These are phyloP conservation scores for Acleris emargana DNA, from an alignment of 2,888 invertebrate species.

Conservation along the genomic window DNA sequence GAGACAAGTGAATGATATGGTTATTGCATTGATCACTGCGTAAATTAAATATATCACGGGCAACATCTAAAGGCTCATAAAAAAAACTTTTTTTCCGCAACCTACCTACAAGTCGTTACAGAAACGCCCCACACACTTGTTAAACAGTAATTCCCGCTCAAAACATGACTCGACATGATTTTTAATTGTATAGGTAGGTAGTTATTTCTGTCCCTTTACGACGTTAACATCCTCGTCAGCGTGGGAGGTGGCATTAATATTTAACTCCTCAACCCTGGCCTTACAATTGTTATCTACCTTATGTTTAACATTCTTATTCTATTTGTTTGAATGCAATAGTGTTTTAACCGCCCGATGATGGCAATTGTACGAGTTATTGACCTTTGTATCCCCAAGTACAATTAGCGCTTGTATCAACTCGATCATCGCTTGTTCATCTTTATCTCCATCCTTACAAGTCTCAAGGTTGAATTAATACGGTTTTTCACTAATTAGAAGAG, in stretches of 20 bases:
- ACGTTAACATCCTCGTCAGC: background rate
- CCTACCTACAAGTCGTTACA: no score
- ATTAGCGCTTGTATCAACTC: background rate
- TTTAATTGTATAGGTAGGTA: background rate
- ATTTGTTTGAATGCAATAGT: no score
- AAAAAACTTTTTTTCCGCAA: no score
- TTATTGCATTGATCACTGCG: no score
- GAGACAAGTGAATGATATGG: no score
- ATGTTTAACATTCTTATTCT: background rate
- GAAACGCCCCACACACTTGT: no score
- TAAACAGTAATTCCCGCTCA: background rate
- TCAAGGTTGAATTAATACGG: background rate
- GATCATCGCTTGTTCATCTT: background rate
- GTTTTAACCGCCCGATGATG: no score
- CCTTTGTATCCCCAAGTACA: background rate
- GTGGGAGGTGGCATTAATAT: slow-evolving; percentile 8
- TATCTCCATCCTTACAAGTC: background rate
- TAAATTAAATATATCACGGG: no score
- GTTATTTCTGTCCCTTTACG: slow-evolving; percentile 13
- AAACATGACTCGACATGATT: slow-evolving; percentile 1
- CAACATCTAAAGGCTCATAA: no score
- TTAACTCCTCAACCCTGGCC: background rate
- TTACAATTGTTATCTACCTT: background rate
- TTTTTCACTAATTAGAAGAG: background rate
- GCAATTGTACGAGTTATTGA: background rate